Evolutionary conservation across 2,797 vertebrate genomes (phyloP), one percentile per base, ranked within the genome.

Genomic region (Tiaroga cobitis): DNA sequence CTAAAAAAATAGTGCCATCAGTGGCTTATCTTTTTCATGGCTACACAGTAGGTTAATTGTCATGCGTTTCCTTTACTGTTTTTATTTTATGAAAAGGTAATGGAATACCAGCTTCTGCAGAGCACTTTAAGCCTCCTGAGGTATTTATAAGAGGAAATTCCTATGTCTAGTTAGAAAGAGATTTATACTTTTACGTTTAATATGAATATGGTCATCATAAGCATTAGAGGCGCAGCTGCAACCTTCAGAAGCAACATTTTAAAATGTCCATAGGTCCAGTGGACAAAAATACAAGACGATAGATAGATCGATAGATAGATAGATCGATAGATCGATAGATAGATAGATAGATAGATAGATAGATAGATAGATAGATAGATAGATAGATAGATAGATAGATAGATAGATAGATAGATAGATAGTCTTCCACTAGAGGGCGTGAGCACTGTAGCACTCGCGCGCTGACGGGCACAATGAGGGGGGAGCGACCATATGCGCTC

Each of bases 401-500:
- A 70, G 37, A 43, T 8, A 43, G 37, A 70, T 15, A 41, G 68
- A 70, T 3, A 43, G 69, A 72, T 2, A 26, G 69, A 72, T 8
- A 34, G 61, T 19, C 6, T 19, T 61, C 68, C 84, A 39, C 56
- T 65, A 74, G 84, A 74, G 77, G 84, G 84, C 84, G 76, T 39
- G 46, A 24, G 4, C 26, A 29, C 83, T 29, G 39, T 49, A 21
- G 5, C 21, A 34, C 9, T 37, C 68, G 65, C 37, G 37, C 39
- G 34, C 68, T 70, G 67, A 49, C 69, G 78, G 85, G 77, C 89
- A 85, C 67, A 78, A 72, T 41, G 74, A 67, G 24, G 80, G 72
- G 75, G 70, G 83, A 84, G 83, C 74, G 15, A 78, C 51, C 85
- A 88, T 88, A 84, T 88, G 85, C 85, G 26, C 85, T 86, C 74